phyloP scores from a whole-genome alignment of 2,888 invertebrate species.

The Apodemia hepburni region DNA sequence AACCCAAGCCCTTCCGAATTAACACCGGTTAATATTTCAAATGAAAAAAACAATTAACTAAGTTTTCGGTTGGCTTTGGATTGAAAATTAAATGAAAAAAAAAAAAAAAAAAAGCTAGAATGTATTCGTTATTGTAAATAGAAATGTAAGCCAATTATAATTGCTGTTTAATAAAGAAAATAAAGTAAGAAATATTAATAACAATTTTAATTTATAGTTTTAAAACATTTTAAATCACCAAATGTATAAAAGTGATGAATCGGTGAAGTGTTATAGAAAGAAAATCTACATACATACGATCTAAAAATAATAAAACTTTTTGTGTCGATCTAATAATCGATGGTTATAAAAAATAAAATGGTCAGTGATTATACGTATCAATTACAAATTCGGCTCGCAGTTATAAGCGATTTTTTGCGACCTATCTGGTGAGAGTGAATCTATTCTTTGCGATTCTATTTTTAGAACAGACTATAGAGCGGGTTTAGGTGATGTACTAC shows the following conservation, averaged over 20 bases:
- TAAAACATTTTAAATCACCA: too few relatives aligned
- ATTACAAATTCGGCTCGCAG: conserved; percentile 32
- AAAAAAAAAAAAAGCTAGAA: background rate
- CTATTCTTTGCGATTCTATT: conserved; percentile 30
- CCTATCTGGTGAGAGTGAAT: conserved; percentile 53
- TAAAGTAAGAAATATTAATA: too few relatives aligned
- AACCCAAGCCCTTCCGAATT: too few relatives aligned
- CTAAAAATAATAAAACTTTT: too few relatives aligned
- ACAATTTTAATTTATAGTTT: too few relatives aligned
- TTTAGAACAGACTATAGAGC: conserved; percentile 20
- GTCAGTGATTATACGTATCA: background rate
- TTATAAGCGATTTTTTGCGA: conserved; percentile 46
- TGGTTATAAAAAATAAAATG: background rate
- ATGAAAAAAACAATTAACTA: background rate
- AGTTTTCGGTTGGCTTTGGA: background rate
- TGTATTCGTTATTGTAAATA: background rate
- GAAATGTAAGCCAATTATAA: too few relatives aligned
- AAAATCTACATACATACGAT: too few relatives aligned
- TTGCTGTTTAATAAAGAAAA: too few relatives aligned
- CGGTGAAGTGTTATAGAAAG: too few relatives aligned
- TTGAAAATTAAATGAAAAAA: background rate
- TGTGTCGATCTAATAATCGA: background rate
- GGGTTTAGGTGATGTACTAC: conserved; percentile 2
- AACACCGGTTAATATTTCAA: background rate
- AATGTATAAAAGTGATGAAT: too few relatives aligned